Base-by-base conservation (phyloP, 2,113 vertebrate species). In the Triplophysa rosa region DNA sequence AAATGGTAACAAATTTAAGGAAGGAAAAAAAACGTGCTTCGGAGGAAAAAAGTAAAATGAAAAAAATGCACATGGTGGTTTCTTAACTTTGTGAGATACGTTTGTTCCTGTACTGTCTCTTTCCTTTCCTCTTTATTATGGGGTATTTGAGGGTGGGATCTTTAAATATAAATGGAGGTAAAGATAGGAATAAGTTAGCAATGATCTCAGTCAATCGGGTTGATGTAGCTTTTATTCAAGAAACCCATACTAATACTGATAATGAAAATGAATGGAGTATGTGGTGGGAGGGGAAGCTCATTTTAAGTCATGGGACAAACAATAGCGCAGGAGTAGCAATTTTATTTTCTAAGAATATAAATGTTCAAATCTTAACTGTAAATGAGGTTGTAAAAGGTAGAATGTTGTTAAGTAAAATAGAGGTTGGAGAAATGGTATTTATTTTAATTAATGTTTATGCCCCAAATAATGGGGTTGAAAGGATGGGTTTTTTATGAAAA, bases 221-320 rank as follows among this genome's bases (percentile, higher is more conserved):
- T 37, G 33, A 58, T 58, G 54, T 21, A 58, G 19, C 3, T 21
- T 58, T 58, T 19, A 10, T 58, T 10, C 54, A 21, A 21, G n/a
- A 58, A 58, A 58, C 54, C 8, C 54, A 58, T 21, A 58, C 19
- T 58, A 9, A 19, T 58, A 9, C 0, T 2, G 19, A 58, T 58
- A 21, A 8, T 58, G 19, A 58, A 21, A 9, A 7, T 58, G 54
- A 58, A 9, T 58, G 54, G 8, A 19, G 7, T n/a, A 8, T 4
- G 6, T n/a, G 52, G 52, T 66, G 33, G 64, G 33, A 42, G 6
- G 33, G 9, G 12, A 42, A n/a, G 17, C 17, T 19, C 42, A n/a
- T 45, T 23, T 67, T 67, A 45, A 42, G 19, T 45, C 37, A 42
- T 67, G 37, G 65, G 65, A 67, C 65, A 45, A 23, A 67, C 21